Percentiles rank a stretch among this genome's conserved stretches.
Conservation (phyloP, 2,113 vertebrate species). For the Uropsilus gracilis region DNA sequence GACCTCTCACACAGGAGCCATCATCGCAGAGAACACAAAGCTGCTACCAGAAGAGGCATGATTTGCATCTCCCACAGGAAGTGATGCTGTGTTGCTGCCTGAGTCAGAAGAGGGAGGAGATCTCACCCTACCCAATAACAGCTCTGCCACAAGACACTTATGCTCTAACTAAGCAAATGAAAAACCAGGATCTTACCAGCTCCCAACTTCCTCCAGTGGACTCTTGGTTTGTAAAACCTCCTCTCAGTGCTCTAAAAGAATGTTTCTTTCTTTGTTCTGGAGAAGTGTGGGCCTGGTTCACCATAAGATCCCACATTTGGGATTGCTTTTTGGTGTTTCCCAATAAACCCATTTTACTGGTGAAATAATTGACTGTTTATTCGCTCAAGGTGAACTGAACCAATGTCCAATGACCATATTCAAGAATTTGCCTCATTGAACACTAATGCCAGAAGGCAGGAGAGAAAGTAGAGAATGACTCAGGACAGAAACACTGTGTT, state of each 20-base stretch:
- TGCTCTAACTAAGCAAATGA: background rate
- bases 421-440: constrained; percentile 6
- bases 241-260: background rate
- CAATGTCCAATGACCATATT: background rate
- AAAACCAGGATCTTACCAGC: background rate
- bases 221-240: background rate
- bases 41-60: background rate
- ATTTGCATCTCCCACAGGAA: background rate
- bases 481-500: background rate
- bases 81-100: background rate
- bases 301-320: background rate
- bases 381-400: background rate
- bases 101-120: background rate
- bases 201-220: background rate
- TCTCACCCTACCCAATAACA: background rate
- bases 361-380: background rate
- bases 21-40: background rate
- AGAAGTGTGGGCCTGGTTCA: background rate
- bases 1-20: background rate
- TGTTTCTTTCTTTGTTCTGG: background rate
- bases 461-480: background rate
- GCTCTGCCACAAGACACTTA: background rate
- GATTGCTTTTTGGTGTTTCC: background rate
- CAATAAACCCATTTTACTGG: background rate
- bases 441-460: background rate